phyloP scores from a whole-genome alignment of 2,888 invertebrate species.

The Cephus nigrinus region DNA sequence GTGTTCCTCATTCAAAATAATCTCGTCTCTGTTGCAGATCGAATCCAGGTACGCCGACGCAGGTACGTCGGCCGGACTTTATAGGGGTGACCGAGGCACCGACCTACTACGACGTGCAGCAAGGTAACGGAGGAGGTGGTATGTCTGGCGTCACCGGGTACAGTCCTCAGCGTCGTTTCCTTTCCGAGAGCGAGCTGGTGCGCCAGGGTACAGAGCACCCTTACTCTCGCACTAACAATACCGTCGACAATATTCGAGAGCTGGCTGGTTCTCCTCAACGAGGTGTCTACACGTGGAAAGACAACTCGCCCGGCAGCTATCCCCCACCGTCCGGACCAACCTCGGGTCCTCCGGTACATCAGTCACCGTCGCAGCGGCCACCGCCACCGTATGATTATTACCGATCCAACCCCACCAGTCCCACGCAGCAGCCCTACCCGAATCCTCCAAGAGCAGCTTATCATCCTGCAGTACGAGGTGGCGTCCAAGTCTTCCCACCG shows the following conservation, averaged over 20 bases:
- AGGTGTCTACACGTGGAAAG: conserved; percentile 84
- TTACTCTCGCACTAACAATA: conserved; percentile 78
- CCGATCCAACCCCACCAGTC: conserved; percentile 81
- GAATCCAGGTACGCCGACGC: conserved; percentile 92
- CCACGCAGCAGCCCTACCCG: conserved; percentile 70
- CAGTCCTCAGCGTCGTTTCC: conserved; percentile 71
- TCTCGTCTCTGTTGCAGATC: conserved; percentile 73
- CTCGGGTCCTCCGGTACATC: conserved; percentile 35
- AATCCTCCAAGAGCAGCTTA: conserved; percentile 67
- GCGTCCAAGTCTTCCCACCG: conserved; percentile 77
- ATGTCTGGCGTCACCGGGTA: conserved; percentile 53
- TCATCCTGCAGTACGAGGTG: conserved; percentile 75
- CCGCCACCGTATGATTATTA: conserved; percentile 68
- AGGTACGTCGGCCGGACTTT: conserved; percentile 89
- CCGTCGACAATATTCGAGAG: conserved; percentile 88
- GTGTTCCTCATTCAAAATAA: conserved; percentile 18
- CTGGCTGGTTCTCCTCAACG: conserved; percentile 89
- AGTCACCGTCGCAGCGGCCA: conserved; percentile 58
- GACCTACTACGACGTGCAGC: conserved; percentile 63
- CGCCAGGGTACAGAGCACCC: conserved; percentile 69
- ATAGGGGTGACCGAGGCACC: conserved; percentile 74
- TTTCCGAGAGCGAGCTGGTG: conserved; percentile 77
- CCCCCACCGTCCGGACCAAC: conserved; percentile 40
- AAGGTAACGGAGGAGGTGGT: conserved; percentile 52
- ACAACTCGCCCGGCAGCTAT: conserved; percentile 77